A percentile compares a stretch with the other conserved stretches of the same genome.
These are phyloP conservation scores for Anarrhichthys ocellatus DNA, from an alignment of 2,113 vertebrate species.

Conservation along the genomic window DNA sequence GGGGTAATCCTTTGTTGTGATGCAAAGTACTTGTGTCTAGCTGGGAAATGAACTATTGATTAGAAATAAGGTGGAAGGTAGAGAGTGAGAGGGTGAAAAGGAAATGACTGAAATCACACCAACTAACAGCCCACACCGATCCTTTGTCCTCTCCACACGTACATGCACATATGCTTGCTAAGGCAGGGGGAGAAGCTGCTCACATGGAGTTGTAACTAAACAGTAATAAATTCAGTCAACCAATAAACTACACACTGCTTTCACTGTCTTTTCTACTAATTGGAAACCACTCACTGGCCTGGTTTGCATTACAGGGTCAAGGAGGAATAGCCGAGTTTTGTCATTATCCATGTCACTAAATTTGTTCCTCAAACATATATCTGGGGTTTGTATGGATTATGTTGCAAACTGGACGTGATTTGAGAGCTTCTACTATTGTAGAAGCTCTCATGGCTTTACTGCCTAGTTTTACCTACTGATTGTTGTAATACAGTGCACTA, in stretches of 20 bases:
- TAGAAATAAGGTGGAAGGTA: constrained; percentile 36
- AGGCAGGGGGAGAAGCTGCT: background rate
- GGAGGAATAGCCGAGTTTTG: constrained; percentile 14
- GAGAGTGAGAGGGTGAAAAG: background rate
- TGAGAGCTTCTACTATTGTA: background rate
- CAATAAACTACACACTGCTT: constrained; percentile 27
- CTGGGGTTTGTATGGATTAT: constrained; percentile 45
- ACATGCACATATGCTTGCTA: constrained; percentile 6
- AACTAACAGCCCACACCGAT: constrained; percentile 18
- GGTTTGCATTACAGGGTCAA: constrained; percentile 33
- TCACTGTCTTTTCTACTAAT: constrained; percentile 36
- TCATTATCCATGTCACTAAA: constrained; percentile 48
- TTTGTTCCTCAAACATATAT: constrained; percentile 22
- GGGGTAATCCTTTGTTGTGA: constrained; percentile 67
- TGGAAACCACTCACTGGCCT: constrained; percentile 37
- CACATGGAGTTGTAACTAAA: constrained; percentile 36
- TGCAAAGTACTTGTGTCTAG: constrained; percentile 63
- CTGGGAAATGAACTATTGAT: constrained; percentile 78
- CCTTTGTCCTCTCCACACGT: background rate
- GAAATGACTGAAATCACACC: constrained; percentile 36
- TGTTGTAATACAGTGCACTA: background rate
- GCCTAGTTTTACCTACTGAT: constrained; percentile 10
- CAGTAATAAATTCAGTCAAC: constrained; percentile 25
- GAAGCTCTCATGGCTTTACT: constrained; percentile 24
- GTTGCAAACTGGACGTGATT: constrained; percentile 38